Percentiles rank a stretch among this genome's conserved stretches.
Conservation (phyloP, 2,888 invertebrate species). For the Aporophyla lueneburgensis region DNA sequence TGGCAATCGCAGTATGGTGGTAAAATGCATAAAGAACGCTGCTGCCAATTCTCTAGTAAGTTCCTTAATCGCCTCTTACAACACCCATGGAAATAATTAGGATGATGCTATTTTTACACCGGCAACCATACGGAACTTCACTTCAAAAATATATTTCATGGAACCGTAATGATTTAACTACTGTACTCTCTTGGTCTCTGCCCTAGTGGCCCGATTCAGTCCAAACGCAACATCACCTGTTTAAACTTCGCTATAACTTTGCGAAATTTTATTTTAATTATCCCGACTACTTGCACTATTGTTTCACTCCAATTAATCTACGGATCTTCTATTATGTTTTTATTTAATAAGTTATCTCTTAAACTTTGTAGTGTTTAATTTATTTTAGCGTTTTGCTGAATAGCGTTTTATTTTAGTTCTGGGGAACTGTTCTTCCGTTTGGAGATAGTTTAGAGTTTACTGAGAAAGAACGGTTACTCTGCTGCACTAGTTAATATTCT, state of each 20-base stretch:
- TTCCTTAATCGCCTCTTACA: too few relatives aligned
- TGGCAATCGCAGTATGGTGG: too few relatives aligned
- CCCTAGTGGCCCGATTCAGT: background rate
- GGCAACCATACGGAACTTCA: too few relatives aligned
- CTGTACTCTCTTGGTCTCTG: conserved; percentile 11
- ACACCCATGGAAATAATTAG: too few relatives aligned
- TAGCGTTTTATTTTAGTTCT: conserved; percentile 5
- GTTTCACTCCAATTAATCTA: conserved; percentile 62
- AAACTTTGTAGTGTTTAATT: conserved; percentile 31
- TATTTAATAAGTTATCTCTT: conserved; percentile 43
- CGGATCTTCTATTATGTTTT: conserved; percentile 53
- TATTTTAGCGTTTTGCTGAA: conserved; percentile 2
- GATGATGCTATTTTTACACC: too few relatives aligned
- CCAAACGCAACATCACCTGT: conserved; percentile 45
- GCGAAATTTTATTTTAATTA: conserved; percentile 73
- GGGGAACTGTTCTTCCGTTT: background rate
- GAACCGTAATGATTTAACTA: background rate
- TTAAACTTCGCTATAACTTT: conserved; percentile 52
- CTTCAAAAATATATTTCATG: background rate
- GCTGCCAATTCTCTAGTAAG: too few relatives aligned
- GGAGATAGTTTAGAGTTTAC: background rate
- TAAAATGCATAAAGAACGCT: too few relatives aligned
- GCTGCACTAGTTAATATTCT: background rate
- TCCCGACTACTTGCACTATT: conserved; percentile 62
- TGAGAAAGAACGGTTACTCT: background rate